Evolutionary conservation across 2,797 vertebrate genomes (phyloP).

Genomic region (Acropternis orthonyx): DNA sequence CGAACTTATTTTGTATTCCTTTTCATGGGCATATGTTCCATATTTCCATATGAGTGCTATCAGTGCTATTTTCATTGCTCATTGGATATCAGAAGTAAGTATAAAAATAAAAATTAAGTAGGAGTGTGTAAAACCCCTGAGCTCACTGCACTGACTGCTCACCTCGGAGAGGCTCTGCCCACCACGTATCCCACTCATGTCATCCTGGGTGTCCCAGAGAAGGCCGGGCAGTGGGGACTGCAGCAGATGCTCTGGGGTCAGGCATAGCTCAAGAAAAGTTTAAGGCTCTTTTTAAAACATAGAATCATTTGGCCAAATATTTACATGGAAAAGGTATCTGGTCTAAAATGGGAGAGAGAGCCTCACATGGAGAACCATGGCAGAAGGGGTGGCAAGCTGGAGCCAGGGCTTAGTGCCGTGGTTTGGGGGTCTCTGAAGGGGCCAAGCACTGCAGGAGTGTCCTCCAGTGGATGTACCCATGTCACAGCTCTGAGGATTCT

Average conservation of each 20-base stretch:
- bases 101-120: background rate
- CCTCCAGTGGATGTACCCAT: fast-evolving
- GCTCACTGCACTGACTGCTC: background rate
- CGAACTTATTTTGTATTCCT: background rate
- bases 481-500: fast-evolving
- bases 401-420: background rate
- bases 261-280: background rate
- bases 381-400: background rate
- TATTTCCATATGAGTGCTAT: background rate
- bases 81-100: background rate
- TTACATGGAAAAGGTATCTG: background rate
- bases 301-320: background rate
- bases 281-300: fast-evolving
- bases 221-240: background rate
- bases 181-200: fast-evolving
- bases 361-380: fast-evolving
- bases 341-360: background rate
- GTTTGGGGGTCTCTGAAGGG: background rate
- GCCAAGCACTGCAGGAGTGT: background rate
- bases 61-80: background rate
- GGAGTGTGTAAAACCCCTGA: background rate
- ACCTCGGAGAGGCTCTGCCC: background rate
- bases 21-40: background rate
- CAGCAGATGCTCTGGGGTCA: background rate
- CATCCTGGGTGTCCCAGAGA: background rate